These are phyloP conservation scores for Melinopterus prodromus DNA, from an alignment of 2,888 invertebrate species.

Conservation along the genomic window DNA sequence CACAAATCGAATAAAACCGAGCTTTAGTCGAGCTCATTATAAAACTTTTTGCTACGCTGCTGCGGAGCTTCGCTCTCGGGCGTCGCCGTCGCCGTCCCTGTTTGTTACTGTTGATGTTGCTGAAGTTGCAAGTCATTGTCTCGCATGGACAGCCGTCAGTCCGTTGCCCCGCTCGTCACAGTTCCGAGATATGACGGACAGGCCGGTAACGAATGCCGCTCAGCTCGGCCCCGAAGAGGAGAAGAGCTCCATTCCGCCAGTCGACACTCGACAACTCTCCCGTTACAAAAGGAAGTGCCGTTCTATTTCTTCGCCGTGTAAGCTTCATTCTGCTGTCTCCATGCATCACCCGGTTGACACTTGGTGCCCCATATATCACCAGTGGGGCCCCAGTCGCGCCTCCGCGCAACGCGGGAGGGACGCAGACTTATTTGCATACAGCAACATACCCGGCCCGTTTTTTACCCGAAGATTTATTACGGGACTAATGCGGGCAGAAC, in stretches of 20 bases:
- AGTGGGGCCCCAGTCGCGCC: conserved; percentile 42
- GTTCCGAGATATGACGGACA: neutral
- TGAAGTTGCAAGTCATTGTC: neutral
- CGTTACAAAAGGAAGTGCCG: conserved; percentile 40
- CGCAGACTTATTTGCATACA: conserved; percentile 61
- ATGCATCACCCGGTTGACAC: conserved; percentile 64
- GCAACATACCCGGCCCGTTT: conserved; percentile 58
- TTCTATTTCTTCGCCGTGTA: conserved; percentile 45
- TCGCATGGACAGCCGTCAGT: neutral
- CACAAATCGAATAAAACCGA: neutral
- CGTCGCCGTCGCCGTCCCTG: neutral
- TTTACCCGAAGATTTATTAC: conserved; percentile 60
- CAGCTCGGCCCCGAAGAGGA: conserved; percentile 9
- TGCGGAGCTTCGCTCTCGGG: neutral
- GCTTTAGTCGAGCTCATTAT: neutral
- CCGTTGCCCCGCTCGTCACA: neutral
- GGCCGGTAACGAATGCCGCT: conserved; percentile 9
- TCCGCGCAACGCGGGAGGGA: conserved; percentile 55
- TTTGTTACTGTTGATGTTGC: neutral
- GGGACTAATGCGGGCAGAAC: conserved; percentile 57
- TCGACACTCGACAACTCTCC: conserved; percentile 10
- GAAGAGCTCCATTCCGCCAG: conserved; percentile 7
- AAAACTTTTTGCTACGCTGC: neutral
- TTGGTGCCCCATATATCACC: conserved; percentile 64
- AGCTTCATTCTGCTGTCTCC: conserved; percentile 52